Base-by-base conservation (phyloP, 2,888 invertebrate species). In the Ichneumoninae sp. region DNA sequence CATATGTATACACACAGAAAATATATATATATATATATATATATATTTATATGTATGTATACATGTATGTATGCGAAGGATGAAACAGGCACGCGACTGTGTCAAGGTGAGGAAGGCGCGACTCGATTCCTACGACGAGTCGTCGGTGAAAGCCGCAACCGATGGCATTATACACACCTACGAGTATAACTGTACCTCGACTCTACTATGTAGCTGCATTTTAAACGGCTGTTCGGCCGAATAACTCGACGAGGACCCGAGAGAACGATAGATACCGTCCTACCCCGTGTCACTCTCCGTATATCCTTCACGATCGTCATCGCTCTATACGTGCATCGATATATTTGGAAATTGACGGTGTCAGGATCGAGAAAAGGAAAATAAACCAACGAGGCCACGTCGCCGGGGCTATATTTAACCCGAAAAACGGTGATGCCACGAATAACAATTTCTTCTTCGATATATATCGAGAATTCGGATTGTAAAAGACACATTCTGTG, bases 71-170 rank as follows among this genome's bases (percentile, higher is more conserved):
- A 44, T 33, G 22, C 3, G 57, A 62, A 62, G 26, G 71, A 30
- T 8, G 68, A 77, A 71, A 70, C 77, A 76, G 40, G 69, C 76
- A 76, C 80, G 84, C 86, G 89, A 91, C 90, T 89, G 89, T 91
- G 91, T 91, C 91, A 91, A 91, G 91, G 91, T 90, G 88, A 91
- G 65, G 69, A 80, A 91, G 91, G 89, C 87, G 89, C 91, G 90
- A 90, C 87, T 80, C 84, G 75, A 71, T 82, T 83, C 77, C 79
- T 54, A 66, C 47, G 65, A 65, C 44, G 62, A 62, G 62, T 30
- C 62, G 62, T 80, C 74, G 84, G 84, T 78, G 84, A 84, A 84
- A 84, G 84, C 81, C 57, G 44, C 71, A 33, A 26, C 62, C 78
- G 54, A 81, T 81, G 65, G 74, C 74, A 65, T 47, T 62, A 77